These are phyloP conservation scores for Hydropsyche tenuis DNA, from an alignment of 1,140 invertebrate genomes.

Conservation along the genomic window DNA sequence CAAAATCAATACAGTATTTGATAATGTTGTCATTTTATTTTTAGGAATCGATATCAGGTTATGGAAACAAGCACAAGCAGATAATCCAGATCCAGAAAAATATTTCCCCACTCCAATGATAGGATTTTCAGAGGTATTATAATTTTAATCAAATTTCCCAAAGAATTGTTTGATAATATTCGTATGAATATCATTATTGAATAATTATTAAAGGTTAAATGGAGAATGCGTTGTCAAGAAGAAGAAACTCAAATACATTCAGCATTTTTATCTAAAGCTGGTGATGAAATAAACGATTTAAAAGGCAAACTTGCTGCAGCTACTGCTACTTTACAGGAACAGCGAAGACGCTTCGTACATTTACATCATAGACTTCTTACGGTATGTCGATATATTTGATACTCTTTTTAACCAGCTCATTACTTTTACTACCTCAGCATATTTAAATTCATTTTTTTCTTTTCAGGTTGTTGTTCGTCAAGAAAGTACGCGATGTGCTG, in stretches of 20 bases:
- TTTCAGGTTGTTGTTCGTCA: constrained; percentile 83
- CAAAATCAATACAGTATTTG: not conserved
- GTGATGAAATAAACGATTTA: constrained; percentile 76
- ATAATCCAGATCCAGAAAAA: constrained; percentile 89
- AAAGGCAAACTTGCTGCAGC: constrained; percentile 64
- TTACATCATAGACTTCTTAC: constrained; percentile 45
- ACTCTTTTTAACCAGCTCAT: constrained; percentile 3
- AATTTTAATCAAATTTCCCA: not conserved
- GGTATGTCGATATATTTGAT: constrained; percentile 33
- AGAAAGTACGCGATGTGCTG: constrained; percentile 85
- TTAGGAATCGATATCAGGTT: constrained; percentile 77
- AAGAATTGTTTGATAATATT: too few species aligned
- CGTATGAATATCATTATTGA: too few species aligned
- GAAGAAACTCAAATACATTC: constrained; percentile 81
- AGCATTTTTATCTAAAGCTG: constrained; percentile 76
- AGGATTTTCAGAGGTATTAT: constrained; percentile 72
- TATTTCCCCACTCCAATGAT: constrained; percentile 93
- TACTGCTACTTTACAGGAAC: constrained; percentile 52
- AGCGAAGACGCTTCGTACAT: constrained; percentile 44
- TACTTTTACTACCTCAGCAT: constrained; percentile 23
- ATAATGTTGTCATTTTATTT: constrained; percentile 41
- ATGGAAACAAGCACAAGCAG: constrained; percentile 90
- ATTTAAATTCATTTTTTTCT: constrained; percentile 37
- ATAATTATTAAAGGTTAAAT: constrained; percentile 71
- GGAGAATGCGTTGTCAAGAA: constrained; percentile 81